Base-by-base conservation (phyloP, 2,797 vertebrate genomes). In the Ctenopoma kingsleyae region DNA sequence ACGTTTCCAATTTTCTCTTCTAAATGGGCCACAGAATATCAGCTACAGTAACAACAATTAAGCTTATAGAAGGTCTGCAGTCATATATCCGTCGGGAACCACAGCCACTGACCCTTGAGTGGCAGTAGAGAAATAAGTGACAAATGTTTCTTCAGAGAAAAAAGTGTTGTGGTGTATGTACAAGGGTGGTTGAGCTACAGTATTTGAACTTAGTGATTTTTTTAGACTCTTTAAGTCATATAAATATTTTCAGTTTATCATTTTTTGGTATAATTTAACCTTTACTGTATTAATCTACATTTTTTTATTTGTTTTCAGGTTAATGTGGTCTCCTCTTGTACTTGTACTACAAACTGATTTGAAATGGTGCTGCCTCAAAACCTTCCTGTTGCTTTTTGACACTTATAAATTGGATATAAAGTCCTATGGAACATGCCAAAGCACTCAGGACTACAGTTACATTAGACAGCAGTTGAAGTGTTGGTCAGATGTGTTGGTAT, bases 351-450 rank as follows among this genome's bases (percentile, higher is more conserved):
- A 25, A 41, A 47, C 6, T 30, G 20, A 27, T 64, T 49, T 27
- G 10, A 53, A 19, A 53, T 17, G 1, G 27, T 41, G 23, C 11
- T 43, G 35, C 16, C 30, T 30, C 25, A 25, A 11, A 58, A 8
- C 13, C 6, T 25, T 50, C 58, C 40, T 13, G 0, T 30, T 51
- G 15, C 36, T 59, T 30, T 30, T 30, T 5, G 27, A n/a, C 48
- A 78, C n/a, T 50, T 23, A 16, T 3, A 20, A 49, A 59, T 13
- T 12, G 7, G 27, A 38, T 49, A n/a, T 27, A n/a, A 51, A 58
- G 9, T 20, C 54, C 25, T 58, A 38, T 6, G 10, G 40, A 8
- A 32, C 8, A 12, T 12, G 32, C 49, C 19, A 36, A 57, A 61
- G 52, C 40, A 49, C 38, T 38, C 17, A 8, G 7, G 16, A 15